These are phyloP conservation scores for Cyclophora albipunctata DNA, from an alignment of 2,888 invertebrate genomes.

Conservation along the genomic window DNA sequence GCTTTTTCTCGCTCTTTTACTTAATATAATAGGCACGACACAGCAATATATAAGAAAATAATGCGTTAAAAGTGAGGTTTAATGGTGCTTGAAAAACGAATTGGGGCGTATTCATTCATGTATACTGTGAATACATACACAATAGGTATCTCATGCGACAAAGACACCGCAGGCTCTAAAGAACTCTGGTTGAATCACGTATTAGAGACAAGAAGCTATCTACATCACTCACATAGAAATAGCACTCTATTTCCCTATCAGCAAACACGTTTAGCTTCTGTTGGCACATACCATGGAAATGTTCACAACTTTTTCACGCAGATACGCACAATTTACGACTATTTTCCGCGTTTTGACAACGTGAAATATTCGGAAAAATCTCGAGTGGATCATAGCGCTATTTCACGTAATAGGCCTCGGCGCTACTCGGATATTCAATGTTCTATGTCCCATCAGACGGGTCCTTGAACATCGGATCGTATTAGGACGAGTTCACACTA, in stretches of 20 bases:
- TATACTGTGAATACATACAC: no score
- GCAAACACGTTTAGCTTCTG: constrained; percentile 26
- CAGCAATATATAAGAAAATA: no score
- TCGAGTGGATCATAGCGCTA: constrained; percentile 25
- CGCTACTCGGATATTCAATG: constrained; percentile 37
- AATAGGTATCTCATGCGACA: no score
- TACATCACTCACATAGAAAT: constrained; percentile 12
- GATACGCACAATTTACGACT: constrained; percentile 39
- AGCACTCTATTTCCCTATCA: constrained; percentile 24
- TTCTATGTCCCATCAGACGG: constrained; percentile 21
- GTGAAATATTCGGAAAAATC: constrained; percentile 28
- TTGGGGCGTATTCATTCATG: no score
- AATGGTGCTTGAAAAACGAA: no score
- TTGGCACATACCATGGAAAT: constrained; percentile 21
- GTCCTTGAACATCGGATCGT: constrained; percentile 3
- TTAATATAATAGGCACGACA: no score
- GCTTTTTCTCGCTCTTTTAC: no score
- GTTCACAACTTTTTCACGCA: constrained; percentile 27
- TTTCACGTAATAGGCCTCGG: constrained; percentile 30
- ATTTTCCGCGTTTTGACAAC: constrained; percentile 35
- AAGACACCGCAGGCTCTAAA: no score
- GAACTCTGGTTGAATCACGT: no score
- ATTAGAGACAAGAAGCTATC: constrained; percentile 4
- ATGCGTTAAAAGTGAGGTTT: no score
- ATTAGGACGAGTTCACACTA: no score